Base-by-base conservation (phyloP, 2,888 invertebrate genomes). In the Phengaris arion region DNA sequence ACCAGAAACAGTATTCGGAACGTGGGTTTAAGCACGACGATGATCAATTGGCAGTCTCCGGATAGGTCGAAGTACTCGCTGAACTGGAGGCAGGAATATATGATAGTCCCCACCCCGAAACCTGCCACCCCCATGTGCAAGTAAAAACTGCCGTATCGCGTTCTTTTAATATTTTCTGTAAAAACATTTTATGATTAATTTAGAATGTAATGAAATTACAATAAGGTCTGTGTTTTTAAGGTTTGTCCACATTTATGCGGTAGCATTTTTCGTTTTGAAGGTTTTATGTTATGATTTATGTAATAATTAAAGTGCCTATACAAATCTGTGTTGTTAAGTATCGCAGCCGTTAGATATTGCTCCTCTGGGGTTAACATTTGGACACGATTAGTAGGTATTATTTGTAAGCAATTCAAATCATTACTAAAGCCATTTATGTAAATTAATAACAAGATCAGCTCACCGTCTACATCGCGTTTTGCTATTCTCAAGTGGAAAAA, bases 51-150 rank as follows among this genome's bases (percentile, higher is more conserved):
- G 82, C 96, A 96, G 82, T 94, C 94, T 0, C 95, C 94, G 55
- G 94, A 93, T 75, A 95, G 90, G 83, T 96, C 96, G 83, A 96
- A 96, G 85, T 95, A 95, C 76, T 95, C 95, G n/a, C 95, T 96
- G 80, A 96, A 95, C 83, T 95, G 95, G 69, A 96, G 91, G 70
- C 96, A 95, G n/a, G 95, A 95, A 89, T 96, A 96, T 78, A 96
- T 96, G 90, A 96, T 95, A 79, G 95, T 95, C 10, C 96, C 96
- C 74, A 96, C 95, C 46, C 96, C 95, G 84, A 96, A 96, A 0
- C 94, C 94, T 0, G 95, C 95, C 74, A 95, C 94, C 7, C 95
- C 95, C 88, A 95, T 94, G 82, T 95, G 94, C 12, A 95, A 89
- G 83, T 95, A 95, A 82, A 95, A 95, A 80, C 95, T 95, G 55